Evolutionary conservation across 2,888 invertebrate species (phyloP).

Genomic region (Microchrysa polita): DNA sequence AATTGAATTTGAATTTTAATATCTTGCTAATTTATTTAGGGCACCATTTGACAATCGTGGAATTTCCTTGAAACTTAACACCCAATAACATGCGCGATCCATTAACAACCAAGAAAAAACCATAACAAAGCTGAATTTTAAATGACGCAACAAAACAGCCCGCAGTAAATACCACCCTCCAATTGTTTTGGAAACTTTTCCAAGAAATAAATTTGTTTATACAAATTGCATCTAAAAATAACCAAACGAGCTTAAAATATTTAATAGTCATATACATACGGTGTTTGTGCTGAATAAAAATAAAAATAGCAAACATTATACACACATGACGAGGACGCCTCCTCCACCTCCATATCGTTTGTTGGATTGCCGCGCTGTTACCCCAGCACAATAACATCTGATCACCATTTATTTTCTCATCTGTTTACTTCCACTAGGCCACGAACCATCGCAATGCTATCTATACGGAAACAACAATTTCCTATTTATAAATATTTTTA

Average conservation of each 20-base stretch:
- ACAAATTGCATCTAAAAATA: conserved; percentile 8
- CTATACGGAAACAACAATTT: too few species aligned
- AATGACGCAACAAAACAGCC: conserved; percentile 5
- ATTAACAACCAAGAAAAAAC: not conserved
- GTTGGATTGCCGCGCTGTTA: too few species aligned
- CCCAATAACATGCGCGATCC: not conserved
- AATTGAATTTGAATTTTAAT: too few species aligned
- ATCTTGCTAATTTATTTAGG: too few species aligned
- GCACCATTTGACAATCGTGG: not conserved
- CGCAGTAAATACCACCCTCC: not conserved
- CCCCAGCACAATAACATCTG: conserved; percentile 10
- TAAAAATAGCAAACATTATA: not conserved
- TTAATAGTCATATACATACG: not conserved
- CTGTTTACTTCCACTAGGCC: not conserved
- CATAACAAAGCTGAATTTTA: not conserved
- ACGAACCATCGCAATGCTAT: too few species aligned
- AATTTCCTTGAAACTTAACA: conserved; percentile 19
- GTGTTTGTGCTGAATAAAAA: not conserved
- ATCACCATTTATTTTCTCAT: not conserved
- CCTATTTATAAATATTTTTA: not conserved
- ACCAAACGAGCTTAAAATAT: not conserved
- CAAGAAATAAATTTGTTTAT: not conserved
- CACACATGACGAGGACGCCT: conserved; percentile 12
- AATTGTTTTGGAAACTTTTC: conserved; percentile 1
- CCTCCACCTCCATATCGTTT: not conserved